Percentiles rank a stretch among this genome's conserved stretches.
Evolutionary conservation across 1,140 invertebrate genomes (phyloP).

Genomic region (Macrostomum lignano): DNA sequence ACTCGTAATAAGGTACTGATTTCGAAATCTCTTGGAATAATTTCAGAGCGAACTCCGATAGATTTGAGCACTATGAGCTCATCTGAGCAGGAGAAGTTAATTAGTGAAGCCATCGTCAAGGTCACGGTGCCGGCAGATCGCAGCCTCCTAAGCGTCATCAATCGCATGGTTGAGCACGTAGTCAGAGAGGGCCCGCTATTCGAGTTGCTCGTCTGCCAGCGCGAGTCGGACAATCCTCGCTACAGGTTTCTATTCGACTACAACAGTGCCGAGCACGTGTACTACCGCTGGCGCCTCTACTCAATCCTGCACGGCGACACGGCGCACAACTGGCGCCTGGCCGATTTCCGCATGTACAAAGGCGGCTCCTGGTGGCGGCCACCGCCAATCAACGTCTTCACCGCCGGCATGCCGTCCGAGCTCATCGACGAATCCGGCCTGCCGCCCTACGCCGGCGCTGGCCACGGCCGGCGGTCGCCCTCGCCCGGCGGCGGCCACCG

Average conservation of each 20-base stretch:
- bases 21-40: too few relatives aligned
- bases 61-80: too few relatives aligned
- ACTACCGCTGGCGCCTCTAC: constrained; percentile 92
- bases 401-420: constrained; percentile 37
- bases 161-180: constrained; percentile 96
- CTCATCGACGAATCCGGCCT: too few relatives aligned
- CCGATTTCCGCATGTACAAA: constrained; percentile 89
- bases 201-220: constrained; percentile 96
- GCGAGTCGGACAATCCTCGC: constrained; percentile 70
- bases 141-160: constrained; percentile 58
- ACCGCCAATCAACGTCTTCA: constrained; percentile 66
- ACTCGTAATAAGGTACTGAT: too few relatives aligned
- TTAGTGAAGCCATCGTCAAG: constrained; percentile 33
- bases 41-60: too few relatives aligned
- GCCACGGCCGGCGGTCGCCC: too few relatives aligned
- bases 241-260: constrained; percentile 84
- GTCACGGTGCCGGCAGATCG: constrained; percentile 82
- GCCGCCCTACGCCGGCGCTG: too few relatives aligned
- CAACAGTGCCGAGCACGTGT: constrained; percentile 77
- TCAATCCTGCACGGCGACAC: constrained; percentile 84
- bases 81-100: too few relatives aligned
- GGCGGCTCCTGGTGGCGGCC: constrained; percentile 76
- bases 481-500: too few relatives aligned
- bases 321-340: constrained; percentile 60
- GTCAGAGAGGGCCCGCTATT: constrained; percentile 94